phyloP scores from a whole-genome alignment of 2,797 vertebrate species.

The Pachyuromys duprasi region DNA sequence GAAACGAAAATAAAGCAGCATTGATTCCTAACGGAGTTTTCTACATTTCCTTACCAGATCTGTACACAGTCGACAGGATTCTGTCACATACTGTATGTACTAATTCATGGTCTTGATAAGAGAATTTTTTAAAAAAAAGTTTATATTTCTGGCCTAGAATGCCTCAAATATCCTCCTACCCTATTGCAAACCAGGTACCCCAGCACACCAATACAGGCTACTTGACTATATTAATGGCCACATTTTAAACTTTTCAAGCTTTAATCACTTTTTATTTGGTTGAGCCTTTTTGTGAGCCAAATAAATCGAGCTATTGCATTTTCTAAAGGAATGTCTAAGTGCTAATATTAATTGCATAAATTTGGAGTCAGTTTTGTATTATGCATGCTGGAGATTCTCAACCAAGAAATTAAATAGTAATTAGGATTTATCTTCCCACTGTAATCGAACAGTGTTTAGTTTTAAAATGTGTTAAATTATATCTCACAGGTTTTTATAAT shows the following conservation, averaged over 20 bases:
- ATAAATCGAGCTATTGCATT: constrained; percentile 79
- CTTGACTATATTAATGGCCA: background rate
- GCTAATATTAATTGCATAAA: constrained; percentile 83
- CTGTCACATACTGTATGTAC: background rate
- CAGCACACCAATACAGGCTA: background rate
- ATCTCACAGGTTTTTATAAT: constrained; percentile 77
- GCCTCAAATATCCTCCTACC: background rate
- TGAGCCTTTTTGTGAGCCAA: constrained; percentile 57
- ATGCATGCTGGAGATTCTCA: constrained; percentile 79
- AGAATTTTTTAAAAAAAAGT: background rate
- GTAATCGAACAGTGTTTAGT: constrained; percentile 75
- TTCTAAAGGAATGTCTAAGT: constrained; percentile 81
- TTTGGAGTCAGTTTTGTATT: constrained; percentile 82
- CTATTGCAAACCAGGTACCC: background rate
- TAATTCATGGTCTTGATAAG: background rate
- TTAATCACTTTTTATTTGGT: constrained; percentile 21
- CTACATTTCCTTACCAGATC: background rate
- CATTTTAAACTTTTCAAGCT: constrained; percentile 48
- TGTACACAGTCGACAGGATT: background rate
- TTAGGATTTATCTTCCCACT: constrained; percentile 85
- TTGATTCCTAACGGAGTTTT: background rate
- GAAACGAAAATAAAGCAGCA: background rate
- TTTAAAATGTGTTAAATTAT: constrained; percentile 75
- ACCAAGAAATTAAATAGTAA: constrained; percentile 82
- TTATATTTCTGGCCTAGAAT: background rate